Evolutionary conservation across 2,797 vertebrate genomes (phyloP).

Genomic region (Tiaroga cobitis): DNA sequence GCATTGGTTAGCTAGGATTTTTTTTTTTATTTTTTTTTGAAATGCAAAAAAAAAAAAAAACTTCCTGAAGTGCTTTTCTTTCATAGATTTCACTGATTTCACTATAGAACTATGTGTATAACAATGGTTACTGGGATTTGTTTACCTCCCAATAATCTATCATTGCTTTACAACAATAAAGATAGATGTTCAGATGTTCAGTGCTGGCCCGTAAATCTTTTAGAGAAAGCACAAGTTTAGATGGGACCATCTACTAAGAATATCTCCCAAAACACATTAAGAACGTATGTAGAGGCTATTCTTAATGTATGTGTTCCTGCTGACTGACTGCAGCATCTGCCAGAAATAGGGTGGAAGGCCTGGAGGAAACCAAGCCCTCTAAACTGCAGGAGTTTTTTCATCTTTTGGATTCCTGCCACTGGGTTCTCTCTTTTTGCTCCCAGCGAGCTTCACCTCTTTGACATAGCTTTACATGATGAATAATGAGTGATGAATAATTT

Average conservation of each 20-base stretch:
- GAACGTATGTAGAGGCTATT: slow-evolving; percentile 40
- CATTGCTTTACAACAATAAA: not conserved
- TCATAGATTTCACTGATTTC: not conserved
- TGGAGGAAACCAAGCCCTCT: slow-evolving; percentile 69
- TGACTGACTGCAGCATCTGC: slow-evolving; percentile 49
- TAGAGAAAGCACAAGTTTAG: slow-evolving; percentile 7
- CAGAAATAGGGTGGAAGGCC: slow-evolving; percentile 66
- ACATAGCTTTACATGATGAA: slow-evolving; percentile 10
- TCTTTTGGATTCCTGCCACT: slow-evolving; percentile 72
- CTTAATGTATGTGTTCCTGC: slow-evolving; percentile 35
- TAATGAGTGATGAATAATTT: slow-evolving; percentile 5
- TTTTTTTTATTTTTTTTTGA: not conserved
- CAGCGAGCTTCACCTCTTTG: slow-evolving; percentile 12
- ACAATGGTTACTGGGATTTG: not conserved
- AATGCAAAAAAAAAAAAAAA: not conserved
- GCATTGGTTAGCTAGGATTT: not conserved
- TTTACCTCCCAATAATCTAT: not conserved
- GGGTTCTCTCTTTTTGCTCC: slow-evolving; percentile 28
- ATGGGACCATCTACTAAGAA: not conserved
- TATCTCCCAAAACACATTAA: slow-evolving; percentile 31
- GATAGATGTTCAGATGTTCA: not conserved
- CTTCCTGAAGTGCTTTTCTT: not conserved
- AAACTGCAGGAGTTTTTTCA: slow-evolving; percentile 71
- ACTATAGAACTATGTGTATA: not conserved
- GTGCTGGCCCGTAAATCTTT: not conserved